Conservation (phyloP, 2,113 vertebrate species). For the Syngnathus typhle region DNA sequence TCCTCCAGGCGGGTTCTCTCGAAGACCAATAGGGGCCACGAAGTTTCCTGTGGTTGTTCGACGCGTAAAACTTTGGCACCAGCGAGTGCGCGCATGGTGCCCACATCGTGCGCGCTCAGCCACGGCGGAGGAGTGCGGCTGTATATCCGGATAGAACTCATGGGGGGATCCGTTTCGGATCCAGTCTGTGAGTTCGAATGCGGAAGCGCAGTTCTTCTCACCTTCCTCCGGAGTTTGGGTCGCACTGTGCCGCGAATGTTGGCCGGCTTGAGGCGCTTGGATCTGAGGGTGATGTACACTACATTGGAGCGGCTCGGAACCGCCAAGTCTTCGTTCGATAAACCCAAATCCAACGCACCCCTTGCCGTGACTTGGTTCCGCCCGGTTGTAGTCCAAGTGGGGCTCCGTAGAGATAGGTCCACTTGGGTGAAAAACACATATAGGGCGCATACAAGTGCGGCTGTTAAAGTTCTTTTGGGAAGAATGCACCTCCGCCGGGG, state of each 20-base stretch:
- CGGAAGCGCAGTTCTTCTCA: slow-evolving; percentile 62
- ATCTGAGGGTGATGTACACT: slow-evolving; percentile 88
- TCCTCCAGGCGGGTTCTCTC: slow-evolving; percentile 31
- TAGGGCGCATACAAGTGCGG: slow-evolving; percentile 73
- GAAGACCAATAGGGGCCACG: slow-evolving; percentile 69
- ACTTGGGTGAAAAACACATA: slow-evolving; percentile 82
- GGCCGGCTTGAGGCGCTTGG: slow-evolving; percentile 82
- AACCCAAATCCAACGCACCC: neutral
- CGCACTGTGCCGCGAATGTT: slow-evolving; percentile 83
- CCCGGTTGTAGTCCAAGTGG: slow-evolving; percentile 38
- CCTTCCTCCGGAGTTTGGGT: slow-evolving; percentile 83
- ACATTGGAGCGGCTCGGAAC: slow-evolving; percentile 77
- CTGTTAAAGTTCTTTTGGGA: slow-evolving; percentile 70
- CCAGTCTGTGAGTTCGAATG: neutral
- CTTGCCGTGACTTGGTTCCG: neutral
- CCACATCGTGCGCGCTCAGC: slow-evolving; percentile 82
- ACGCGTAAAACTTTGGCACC: slow-evolving; percentile 71
- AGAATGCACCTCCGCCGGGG: slow-evolving; percentile 71
- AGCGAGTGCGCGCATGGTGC: slow-evolving; percentile 80
- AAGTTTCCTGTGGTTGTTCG: slow-evolving; percentile 45
- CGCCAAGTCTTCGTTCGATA: neutral
- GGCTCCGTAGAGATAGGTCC: slow-evolving; percentile 66
- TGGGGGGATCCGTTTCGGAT: slow-evolving; percentile 5
- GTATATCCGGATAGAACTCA: slow-evolving; percentile 86
- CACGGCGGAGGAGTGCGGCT: slow-evolving; percentile 82